Evolutionary conservation across 1,140 invertebrate species (phyloP).

Genomic region (Drosophila kohkoa): DNA sequence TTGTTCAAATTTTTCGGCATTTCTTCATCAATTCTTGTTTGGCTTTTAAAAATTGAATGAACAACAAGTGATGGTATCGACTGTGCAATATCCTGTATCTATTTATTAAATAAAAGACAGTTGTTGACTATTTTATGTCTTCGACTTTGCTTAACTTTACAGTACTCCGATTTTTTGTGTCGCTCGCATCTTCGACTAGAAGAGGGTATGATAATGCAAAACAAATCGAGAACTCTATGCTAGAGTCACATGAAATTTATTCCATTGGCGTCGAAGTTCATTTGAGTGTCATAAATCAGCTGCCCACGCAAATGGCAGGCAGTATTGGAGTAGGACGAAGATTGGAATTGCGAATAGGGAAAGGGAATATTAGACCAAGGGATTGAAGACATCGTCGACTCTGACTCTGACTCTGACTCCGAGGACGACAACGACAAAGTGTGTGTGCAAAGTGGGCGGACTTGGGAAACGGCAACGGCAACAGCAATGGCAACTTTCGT

Average conservation of each 20-base stretch:
- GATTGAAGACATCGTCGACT: not conserved
- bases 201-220: constrained; percentile 43
- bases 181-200: not conserved
- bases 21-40: constrained; percentile 63
- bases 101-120: not conserved
- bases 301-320: constrained; percentile 33
- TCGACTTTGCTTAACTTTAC: not conserved
- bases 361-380: not conserved
- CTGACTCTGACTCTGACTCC: no score
- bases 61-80: constrained; percentile 23
- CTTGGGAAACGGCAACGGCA: constrained; percentile 44
- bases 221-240: constrained; percentile 60
- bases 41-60: constrained; percentile 60
- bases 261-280: constrained; percentile 80
- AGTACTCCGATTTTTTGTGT: not conserved
- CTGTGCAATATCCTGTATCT: not conserved
- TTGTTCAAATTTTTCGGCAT: constrained; percentile 25
- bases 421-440: not conserved
- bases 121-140: not conserved
- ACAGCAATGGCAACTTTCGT: constrained; percentile 59
- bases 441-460: constrained; percentile 17
- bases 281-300: constrained; percentile 82
- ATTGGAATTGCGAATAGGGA: not conserved
- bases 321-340: not conserved
- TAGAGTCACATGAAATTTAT: constrained; percentile 73